Conservation (phyloP, 2,797 vertebrate species). For the Tragopan temminckii region DNA sequence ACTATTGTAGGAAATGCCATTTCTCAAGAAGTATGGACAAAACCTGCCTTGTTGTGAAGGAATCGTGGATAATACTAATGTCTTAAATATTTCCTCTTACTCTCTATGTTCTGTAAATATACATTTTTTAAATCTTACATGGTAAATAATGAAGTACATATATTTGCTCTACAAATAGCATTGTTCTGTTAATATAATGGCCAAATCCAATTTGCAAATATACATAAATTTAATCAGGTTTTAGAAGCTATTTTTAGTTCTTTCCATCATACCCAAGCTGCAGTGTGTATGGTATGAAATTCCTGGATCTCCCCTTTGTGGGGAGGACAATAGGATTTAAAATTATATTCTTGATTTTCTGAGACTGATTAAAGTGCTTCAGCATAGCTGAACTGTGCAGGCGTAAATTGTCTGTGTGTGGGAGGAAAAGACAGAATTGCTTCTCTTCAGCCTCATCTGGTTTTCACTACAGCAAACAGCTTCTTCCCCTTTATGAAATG, state of each 20-base stretch:
- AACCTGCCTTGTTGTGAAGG: slow-evolving; percentile 51
- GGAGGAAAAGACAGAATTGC: slow-evolving; percentile 66
- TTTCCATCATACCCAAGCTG: neutral
- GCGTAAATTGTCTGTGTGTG: slow-evolving; percentile 63
- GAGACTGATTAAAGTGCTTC: slow-evolving; percentile 62
- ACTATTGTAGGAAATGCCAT: slow-evolving; percentile 25
- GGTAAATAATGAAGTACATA: neutral
- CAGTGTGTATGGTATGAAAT: neutral
- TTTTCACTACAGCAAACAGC: slow-evolving; percentile 68
- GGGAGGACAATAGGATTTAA: slow-evolving; percentile 27
- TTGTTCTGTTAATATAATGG: slow-evolving; percentile 21
- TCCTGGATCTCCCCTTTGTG: slow-evolving; percentile 7
- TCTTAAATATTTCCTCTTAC: slow-evolving; percentile 47
- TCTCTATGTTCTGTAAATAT: slow-evolving; percentile 12
- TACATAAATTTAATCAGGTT: neutral
- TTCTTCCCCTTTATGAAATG: slow-evolving; percentile 54
- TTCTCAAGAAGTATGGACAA: slow-evolving; percentile 50
- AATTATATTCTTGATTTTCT: slow-evolving; percentile 53
- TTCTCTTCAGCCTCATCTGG: slow-evolving; percentile 67
- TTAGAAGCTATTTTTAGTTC: slow-evolving; percentile 43
- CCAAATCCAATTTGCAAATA: slow-evolving; percentile 26
- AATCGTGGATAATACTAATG: slow-evolving; percentile 38
- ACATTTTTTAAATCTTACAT: neutral
- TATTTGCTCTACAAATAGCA: slow-evolving; percentile 17
- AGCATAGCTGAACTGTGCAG: slow-evolving; percentile 66